Percentiles rank a stretch among this genome's conserved stretches.
These are phyloP conservation scores for Napeogenes inachia DNA, from an alignment of 2,888 invertebrate species.

Conservation along the genomic window DNA sequence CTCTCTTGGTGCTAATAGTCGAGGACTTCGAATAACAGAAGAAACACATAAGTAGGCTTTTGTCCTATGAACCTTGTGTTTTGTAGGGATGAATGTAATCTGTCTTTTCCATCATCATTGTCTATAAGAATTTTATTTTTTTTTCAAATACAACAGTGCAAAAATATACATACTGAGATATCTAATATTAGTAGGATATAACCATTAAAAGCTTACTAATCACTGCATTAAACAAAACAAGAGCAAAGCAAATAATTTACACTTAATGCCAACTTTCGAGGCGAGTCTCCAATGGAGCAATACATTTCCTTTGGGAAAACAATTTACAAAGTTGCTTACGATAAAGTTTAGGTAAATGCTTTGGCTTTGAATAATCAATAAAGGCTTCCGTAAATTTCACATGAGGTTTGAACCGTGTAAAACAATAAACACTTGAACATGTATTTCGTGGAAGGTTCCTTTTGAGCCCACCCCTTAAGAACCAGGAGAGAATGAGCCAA, in stretches of 20 bases:
- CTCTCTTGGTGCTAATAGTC: no score
- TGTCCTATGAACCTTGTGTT: no score
- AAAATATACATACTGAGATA: no score
- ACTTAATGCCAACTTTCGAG: slow-evolving; percentile 3
- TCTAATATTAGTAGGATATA: not conserved
- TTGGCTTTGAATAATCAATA: slow-evolving; percentile 26
- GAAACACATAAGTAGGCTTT: no score
- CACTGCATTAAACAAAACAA: not conserved
- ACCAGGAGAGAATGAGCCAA: not conserved
- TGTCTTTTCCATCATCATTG: no score
- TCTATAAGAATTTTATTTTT: no score
- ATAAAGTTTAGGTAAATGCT: slow-evolving; percentile 28
- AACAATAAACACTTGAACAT: slow-evolving; percentile 7
- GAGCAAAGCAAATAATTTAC: not conserved
- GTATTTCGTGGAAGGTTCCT: slow-evolving; percentile 1
- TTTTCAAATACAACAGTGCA: no score
- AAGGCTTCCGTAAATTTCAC: slow-evolving; percentile 17
- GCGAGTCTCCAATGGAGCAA: slow-evolving; percentile 21
- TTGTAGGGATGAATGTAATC: no score
- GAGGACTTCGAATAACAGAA: no score
- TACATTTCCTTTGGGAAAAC: slow-evolving; percentile 25
- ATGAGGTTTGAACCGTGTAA: slow-evolving; percentile 14
- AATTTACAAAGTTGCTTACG: slow-evolving; percentile 27
- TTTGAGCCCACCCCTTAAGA: not conserved
- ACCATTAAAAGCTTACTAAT: not conserved